These are phyloP conservation scores for Cylloceria caligata DNA, from an alignment of 2,888 invertebrate species.

Conservation along the genomic window DNA sequence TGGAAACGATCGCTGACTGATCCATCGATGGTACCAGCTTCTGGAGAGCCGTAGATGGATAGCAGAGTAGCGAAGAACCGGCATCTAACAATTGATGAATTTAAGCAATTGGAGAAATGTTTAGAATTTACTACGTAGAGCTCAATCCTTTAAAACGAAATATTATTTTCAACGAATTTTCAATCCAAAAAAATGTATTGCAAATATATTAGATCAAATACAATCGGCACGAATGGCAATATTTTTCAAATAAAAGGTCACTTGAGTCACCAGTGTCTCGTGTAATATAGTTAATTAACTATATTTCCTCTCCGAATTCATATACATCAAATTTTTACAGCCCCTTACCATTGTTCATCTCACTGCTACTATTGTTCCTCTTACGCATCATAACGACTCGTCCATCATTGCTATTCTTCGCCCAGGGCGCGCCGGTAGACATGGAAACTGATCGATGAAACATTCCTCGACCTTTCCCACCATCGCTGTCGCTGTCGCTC, in stretches of 20 bases:
- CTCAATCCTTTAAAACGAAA: not conserved
- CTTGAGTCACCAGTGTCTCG: not conserved
- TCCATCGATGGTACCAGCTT: constrained; percentile 90
- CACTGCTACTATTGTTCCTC: constrained; percentile 90
- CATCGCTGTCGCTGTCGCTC: constrained; percentile 86
- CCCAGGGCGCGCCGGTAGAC: constrained; percentile 90
- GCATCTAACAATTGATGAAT: constrained; percentile 85
- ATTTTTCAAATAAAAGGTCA: not conserved
- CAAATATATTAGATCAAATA: not conserved
- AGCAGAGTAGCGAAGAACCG: constrained; percentile 93
- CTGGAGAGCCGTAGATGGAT: constrained; percentile 95
- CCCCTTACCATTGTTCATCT: constrained; percentile 85
- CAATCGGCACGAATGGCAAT: not conserved
- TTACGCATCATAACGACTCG: constrained; percentile 88
- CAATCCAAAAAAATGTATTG: not conserved
- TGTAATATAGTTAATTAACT: not conserved
- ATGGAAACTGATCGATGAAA: constrained; percentile 96
- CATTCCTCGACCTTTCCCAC: constrained; percentile 86
- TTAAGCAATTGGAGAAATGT: too few relatives aligned
- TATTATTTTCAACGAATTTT: not conserved
- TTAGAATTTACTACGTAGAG: not conserved
- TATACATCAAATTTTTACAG: not conserved
- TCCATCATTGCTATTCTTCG: constrained; percentile 86
- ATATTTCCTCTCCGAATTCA: not conserved
- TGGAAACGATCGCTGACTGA: constrained; percentile 85